A percentile compares a stretch with the other conserved stretches of the same genome.
Conservation (phyloP, 2,113 vertebrate species). For the Poecilia latipinna region DNA sequence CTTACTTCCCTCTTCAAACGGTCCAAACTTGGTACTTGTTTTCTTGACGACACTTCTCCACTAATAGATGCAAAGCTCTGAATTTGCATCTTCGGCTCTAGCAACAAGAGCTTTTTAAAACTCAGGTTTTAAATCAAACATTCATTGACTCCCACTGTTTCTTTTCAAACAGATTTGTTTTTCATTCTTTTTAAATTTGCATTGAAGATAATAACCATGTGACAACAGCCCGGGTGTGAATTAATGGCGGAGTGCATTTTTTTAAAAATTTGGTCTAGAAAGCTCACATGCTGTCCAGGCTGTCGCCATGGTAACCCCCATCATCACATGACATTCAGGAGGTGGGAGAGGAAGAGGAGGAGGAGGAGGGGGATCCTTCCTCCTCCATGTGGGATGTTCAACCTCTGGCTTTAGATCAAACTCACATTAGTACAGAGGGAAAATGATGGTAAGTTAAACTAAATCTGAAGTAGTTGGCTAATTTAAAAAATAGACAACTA, state of each 20-base stretch:
- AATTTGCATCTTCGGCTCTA: not conserved
- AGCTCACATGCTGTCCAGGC: not conserved
- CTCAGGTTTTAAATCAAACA: no score
- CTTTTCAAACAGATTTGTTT: not conserved
- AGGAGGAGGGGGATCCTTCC: not conserved
- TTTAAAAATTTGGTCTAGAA: not conserved
- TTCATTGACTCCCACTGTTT: not conserved
- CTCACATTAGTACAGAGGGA: not conserved
- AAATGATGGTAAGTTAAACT: not conserved
- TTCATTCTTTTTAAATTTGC: not conserved
- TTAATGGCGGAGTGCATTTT: not conserved
- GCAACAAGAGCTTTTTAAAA: not conserved
- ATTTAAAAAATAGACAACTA: not conserved
- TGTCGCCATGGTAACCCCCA: not conserved
- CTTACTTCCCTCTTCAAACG: not conserved
- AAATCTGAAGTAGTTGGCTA: not conserved
- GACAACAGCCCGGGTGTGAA: not conserved
- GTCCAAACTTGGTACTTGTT: not conserved
- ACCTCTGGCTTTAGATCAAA: not conserved
- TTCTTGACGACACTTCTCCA: not conserved
- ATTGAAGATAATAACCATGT: not conserved
- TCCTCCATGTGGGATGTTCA: not conserved
- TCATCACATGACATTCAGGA: constrained; percentile 21
- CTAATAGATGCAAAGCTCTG: not conserved
- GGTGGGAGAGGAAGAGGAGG: not conserved